phyloP scores from a whole-genome alignment of 2,888 invertebrate species.

The Dasysyrphus albostriatus region DNA sequence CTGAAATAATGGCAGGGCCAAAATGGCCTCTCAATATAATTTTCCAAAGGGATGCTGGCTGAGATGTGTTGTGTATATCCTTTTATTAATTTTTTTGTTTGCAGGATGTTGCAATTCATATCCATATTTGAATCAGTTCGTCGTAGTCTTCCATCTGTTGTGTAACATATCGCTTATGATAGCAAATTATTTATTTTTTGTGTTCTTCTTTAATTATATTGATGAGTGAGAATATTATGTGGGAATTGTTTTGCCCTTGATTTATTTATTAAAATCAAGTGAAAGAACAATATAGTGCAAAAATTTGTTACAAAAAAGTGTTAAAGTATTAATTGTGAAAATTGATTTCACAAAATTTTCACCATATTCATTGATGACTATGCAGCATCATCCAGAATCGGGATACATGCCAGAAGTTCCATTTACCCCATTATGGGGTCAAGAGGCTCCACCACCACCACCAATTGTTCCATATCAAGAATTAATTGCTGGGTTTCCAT shows the following conservation, averaged over 20 bases:
- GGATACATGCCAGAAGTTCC: conserved; percentile 83
- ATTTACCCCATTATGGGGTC: conserved; percentile 83
- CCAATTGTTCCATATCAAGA: conserved; percentile 88
- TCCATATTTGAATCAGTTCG: conserved; percentile 49
- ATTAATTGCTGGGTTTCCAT: conserved; percentile 89
- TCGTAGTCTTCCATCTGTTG: conserved; percentile 53
- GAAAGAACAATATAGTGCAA: not conserved
- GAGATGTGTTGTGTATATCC: not conserved
- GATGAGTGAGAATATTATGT: not conserved
- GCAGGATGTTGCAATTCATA: conserved; percentile 58
- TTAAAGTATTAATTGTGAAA: conserved; percentile 37
- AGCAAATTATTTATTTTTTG: not conserved
- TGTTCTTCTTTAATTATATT: not conserved
- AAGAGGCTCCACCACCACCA: conserved; percentile 86
- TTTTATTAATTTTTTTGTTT: not conserved
- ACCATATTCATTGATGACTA: conserved; percentile 73
- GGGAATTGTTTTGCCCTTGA: not conserved
- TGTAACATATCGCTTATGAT: conserved; percentile 13
- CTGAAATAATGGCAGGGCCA: conserved; percentile 45
- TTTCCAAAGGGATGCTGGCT: conserved; percentile 49
- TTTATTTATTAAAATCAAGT: not conserved
- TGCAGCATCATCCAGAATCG: conserved; percentile 83
- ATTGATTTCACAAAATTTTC: conserved; percentile 66
- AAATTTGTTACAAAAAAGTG: not conserved
- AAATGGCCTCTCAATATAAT: conserved; percentile 56